Conservation (phyloP, 2,797 vertebrate species). For the Cynopterus sphinx region DNA sequence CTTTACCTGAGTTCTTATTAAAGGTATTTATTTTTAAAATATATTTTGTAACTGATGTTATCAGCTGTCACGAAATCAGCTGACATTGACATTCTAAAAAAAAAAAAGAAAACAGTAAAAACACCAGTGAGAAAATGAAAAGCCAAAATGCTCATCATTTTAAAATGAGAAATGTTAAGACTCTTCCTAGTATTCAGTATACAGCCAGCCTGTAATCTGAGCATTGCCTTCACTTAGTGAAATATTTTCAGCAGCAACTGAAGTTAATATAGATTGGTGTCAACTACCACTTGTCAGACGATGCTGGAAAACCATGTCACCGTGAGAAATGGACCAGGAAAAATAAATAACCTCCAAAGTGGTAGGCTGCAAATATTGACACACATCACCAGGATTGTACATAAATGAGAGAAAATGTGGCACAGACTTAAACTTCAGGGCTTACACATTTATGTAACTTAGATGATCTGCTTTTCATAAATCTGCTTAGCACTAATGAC, state of each 20-base stretch:
- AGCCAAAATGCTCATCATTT: neutral
- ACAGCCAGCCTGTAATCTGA: neutral
- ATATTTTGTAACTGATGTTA: neutral
- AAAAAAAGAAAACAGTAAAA: neutral
- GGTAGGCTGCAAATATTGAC: conserved; percentile 45
- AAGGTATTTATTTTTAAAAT: neutral
- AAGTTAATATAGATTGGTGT: conserved; percentile 23
- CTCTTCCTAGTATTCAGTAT: neutral
- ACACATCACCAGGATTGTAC: neutral
- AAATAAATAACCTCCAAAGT: conserved; percentile 45
- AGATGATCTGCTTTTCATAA: conserved; percentile 66
- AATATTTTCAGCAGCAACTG: conserved; percentile 40
- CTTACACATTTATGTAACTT: neutral
- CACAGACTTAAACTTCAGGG: neutral
- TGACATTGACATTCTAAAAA: neutral
- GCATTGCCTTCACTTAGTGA: neutral
- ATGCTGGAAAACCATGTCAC: neutral
- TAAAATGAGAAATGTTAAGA: conserved; percentile 27
- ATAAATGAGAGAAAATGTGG: neutral
- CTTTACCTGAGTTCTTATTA: neutral
- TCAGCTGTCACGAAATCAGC: neutral
- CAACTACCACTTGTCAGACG: conserved; percentile 38
- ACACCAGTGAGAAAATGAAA: neutral
- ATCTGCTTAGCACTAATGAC: conserved; percentile 73
- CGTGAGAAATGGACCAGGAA: conserved; percentile 16